phyloP scores from a whole-genome alignment of 2,797 vertebrate species.

The Hydrolagus colliei region DNA sequence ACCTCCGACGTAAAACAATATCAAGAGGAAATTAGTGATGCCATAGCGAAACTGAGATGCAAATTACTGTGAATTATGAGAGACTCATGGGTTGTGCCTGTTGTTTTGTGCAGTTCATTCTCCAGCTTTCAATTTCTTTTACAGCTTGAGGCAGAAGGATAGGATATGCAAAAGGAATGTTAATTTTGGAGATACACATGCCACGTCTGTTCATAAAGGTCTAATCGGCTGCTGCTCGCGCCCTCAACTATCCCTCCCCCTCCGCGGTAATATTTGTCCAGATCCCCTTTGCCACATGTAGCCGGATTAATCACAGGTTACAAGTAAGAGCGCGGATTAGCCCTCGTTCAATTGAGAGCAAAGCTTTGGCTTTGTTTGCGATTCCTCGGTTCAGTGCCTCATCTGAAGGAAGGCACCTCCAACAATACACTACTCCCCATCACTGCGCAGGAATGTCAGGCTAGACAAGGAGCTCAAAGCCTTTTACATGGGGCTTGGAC shows the following conservation, averaged over 20 bases:
- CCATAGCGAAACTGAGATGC: not conserved
- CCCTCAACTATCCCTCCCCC: not conserved
- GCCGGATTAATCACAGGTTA: not conserved
- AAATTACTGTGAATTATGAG: not conserved
- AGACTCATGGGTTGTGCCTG: not conserved
- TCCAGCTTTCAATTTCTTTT: not conserved
- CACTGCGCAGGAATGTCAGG: no score
- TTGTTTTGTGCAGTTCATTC: not conserved
- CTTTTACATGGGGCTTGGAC: no score
- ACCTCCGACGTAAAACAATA: slow-evolving; percentile 5
- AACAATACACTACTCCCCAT: not conserved
- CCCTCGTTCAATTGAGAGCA: not conserved
- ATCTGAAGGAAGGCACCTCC: not conserved
- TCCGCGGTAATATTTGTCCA: not conserved
- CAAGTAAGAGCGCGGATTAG: not conserved
- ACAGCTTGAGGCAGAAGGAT: not conserved
- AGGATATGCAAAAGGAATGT: not conserved
- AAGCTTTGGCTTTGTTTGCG: not conserved
- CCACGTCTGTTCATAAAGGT: not conserved
- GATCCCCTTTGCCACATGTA: not conserved
- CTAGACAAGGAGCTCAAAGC: no score
- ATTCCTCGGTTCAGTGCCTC: not conserved
- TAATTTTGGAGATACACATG: not conserved
- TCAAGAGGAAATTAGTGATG: not conserved
- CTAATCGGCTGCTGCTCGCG: not conserved